phyloP scores from a whole-genome alignment of 2,888 invertebrate genomes.

The Eupelmus urozonus region DNA sequence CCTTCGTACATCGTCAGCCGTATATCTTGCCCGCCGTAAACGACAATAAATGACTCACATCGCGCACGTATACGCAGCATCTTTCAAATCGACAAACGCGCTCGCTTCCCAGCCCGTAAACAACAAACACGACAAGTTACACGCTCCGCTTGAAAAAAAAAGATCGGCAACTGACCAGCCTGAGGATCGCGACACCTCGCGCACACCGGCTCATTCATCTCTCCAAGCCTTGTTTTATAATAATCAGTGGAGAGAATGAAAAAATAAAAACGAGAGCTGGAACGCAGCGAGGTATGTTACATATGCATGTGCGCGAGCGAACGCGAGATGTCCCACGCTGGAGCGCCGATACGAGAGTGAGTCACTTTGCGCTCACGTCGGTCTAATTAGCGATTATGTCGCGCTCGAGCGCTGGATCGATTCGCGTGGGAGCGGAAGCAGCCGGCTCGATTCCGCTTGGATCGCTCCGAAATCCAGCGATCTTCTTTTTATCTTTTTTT shows the following conservation, averaged over 20 bases:
- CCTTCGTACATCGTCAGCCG: too few species aligned
- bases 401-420: conserved; percentile 46
- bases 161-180: neutral
- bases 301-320: neutral
- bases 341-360: conserved; percentile 16
- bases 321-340: conserved; percentile 53
- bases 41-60: too few species aligned
- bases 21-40: too few species aligned
- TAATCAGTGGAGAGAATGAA: neutral
- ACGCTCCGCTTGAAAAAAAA: neutral
- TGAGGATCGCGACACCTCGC: neutral
- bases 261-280: too few species aligned
- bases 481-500: neutral
- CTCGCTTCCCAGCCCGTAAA: too few species aligned
- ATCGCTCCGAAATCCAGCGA: conserved; percentile 49
- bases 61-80: too few species aligned
- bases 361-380: conserved; percentile 36
- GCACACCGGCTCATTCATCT: neutral
- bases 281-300: too few species aligned
- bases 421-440: conserved; percentile 58
- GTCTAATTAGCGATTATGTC: conserved; percentile 60
- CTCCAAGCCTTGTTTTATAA: neutral
- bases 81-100: too few species aligned
- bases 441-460: conserved; percentile 45
- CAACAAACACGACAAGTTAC: neutral